These are phyloP conservation scores for Eleginops maclovinus DNA, from an alignment of 2,113 vertebrate species.

Conservation along the genomic window DNA sequence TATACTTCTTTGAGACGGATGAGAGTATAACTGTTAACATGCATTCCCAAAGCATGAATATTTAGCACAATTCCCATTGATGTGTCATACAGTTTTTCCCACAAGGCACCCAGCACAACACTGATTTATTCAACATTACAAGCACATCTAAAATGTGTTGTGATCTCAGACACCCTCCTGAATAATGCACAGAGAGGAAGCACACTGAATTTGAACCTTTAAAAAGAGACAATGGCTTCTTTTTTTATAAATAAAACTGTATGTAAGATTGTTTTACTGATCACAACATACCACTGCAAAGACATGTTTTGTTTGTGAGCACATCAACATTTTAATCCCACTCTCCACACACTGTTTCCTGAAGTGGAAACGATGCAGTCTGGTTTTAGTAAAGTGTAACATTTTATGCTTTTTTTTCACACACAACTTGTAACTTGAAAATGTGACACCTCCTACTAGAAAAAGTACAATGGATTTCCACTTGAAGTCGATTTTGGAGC, in stretches of 20 bases:
- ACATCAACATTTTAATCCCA: neutral
- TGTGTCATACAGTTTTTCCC: neutral
- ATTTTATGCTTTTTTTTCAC: too few relatives aligned
- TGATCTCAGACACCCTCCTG: constrained; percentile 41
- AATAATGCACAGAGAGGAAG: constrained; percentile 65
- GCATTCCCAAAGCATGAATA: constrained; percentile 1
- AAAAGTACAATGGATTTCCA: too few relatives aligned
- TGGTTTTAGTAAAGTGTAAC: neutral
- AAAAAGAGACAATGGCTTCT: constrained; percentile 7
- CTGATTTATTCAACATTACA: constrained; percentile 58
- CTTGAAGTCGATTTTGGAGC: too few relatives aligned
- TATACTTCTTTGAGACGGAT: neutral
- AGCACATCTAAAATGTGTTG: constrained; percentile 44
- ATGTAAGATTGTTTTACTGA: too few relatives aligned
- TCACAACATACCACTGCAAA: neutral
- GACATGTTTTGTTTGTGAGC: neutral
- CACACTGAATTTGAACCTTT: constrained; percentile 51
- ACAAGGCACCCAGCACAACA: constrained; percentile 36
- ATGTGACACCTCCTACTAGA: too few relatives aligned
- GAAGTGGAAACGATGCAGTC: constrained; percentile 2
- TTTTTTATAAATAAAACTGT: too few relatives aligned
- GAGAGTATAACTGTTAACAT: neutral
- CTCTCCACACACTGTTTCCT: neutral
- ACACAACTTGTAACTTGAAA: too few relatives aligned
- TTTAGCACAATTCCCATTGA: constrained; percentile 5